Evolutionary conservation across 1,140 invertebrate genomes (phyloP), one percentile per base, ranked within the genome.

Genomic region (Riptortus pedestris): DNA sequence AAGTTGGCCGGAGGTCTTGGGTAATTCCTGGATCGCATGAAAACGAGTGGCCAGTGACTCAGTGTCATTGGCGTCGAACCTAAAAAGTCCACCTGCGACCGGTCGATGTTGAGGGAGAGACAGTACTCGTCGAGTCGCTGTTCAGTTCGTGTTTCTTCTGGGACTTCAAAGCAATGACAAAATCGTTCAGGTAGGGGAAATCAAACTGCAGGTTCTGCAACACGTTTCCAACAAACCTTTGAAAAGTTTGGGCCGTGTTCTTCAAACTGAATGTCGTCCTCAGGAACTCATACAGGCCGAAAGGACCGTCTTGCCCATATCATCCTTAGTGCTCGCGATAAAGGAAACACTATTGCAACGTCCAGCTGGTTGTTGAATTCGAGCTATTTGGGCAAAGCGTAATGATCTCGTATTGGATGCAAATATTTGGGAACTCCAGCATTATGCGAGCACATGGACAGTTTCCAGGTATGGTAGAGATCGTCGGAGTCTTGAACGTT

Each of bases 181-280:
- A n/a, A n/a, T n/a, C n/a, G n/a, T n/a, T n/a, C n/a, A 38, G 33
- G 33, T 38, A 38, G 7, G 33, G 33, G 16, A 38, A 38, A 38
- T 9, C 33, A 38, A 9, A 9, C 16, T 9, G 33, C 33, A 38
- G 33, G n/a, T 69, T 72, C 11, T 63, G 1, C 5, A 77, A 65
- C 0, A 77, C 69, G 0, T 67, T 22, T 57, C 76, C 71, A 62
- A 80, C 77, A 7, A 74, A 68, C 9, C 77, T 62, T 63, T 77
- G 74, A 66, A 79, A 79, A 0, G 74, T 74, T 45, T 76, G 73
- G 0, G 72, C 70, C 9, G 76, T 75, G 67, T 77, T 78, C 12
- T 66, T 65, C 0, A 80, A 67, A n/a, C 78, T 77, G 48, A 79
- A 77, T 14, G 73, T 69, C 71, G 79, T 74, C 9, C 66, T 48